Base-by-base conservation (phyloP, 2,888 invertebrate genomes). In the Bellardia pandia region DNA sequence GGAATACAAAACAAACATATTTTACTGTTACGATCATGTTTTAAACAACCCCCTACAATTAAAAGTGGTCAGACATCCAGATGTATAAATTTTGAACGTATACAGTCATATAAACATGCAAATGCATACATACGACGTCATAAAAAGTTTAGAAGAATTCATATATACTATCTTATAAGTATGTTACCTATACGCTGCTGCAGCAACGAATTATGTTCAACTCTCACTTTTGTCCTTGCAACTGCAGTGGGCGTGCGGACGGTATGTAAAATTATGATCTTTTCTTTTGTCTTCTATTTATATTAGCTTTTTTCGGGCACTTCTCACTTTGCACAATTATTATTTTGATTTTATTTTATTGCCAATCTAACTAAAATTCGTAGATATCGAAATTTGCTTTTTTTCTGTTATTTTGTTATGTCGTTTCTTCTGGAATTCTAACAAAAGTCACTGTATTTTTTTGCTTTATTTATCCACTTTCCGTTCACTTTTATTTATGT, bases 211-310 rank as follows among this genome's bases (percentile, higher is more conserved):
- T 79, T 53, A 60, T 74, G 83, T 84, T 76, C 86, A 78, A 87
- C 86, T 85, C 86, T 87, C 84, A 87, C 86, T 87, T 87, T 87
- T 87, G 84, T 87, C 84, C 84, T 84, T 81, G 84, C 84, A 77
- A 81, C 62, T 48, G 58, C 86, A 51, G 86, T 87, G 84, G 86
- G 86, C 84, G 84, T 81, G 64, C 84, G 86, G 86, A 87, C 86
- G 45, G 56, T 77, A 64, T 42, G 23, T 40, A 72, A 68, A 42
- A 33, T 33, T 8, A 48, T 60, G 14, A 33, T 51, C 37, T 30
- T 75, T 68, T 60, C 58, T 48, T 40, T 6, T 23, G 45, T 9
- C 60, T 77, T 51, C 58, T 60, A 48, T n/a, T 80, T 45, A 11
- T 48, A 13, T 37, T 5, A 81, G 74, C 14, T 69, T 64, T 79